Base-by-base conservation (phyloP, 2,888 invertebrate species). In the Brenthis hecate region DNA sequence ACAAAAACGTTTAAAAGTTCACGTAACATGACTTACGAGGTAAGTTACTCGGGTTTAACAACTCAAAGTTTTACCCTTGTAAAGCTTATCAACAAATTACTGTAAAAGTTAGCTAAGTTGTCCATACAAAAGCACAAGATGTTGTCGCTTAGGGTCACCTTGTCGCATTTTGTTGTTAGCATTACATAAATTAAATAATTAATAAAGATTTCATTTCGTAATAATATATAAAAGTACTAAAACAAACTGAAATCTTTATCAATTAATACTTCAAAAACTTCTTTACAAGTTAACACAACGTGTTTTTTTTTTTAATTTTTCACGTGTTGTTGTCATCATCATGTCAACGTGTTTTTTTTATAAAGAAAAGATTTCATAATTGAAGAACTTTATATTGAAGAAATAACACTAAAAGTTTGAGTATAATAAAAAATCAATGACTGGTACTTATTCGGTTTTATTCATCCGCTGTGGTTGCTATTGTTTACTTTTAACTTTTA, bases 401-500 rank as follows among this genome's bases (percentile, higher is more conserved):
- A 60, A 28, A 23, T n/a, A 60, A 50, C 48, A 60, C 2, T 28
- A 23, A 57, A 11, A 58, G 28, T 58, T 66, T 57, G 6, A 36
- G 14, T 14, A 23, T 50, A 50, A 13, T 47, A 66, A 71, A 71
- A 66, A 36, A 47, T 53, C 65, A 65, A 53, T 60, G 65, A 63
- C 66, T 63, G n/a, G 64, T 61, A 65, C 66, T 65, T 68, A 57
- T 67, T n/a, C 68, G 57, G 63, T 56, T 66, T 64, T 60, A 64
- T 66, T 55, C n/a, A 28, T 55, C 50, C 51, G 23, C 60, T 32
- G 57, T 14, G 53, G 61, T 56, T 58, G 51, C 63, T 54, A 64
- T 71, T 71, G 68, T 71, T 71, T 68, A 66, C 71, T 68, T 68
- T 58, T 54, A 69, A 71, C 66, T 71, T 71, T 71, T 71, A 71